phyloP scores from a whole-genome alignment of 2,797 vertebrate genomes.

The Sebastes taczanowskii region DNA sequence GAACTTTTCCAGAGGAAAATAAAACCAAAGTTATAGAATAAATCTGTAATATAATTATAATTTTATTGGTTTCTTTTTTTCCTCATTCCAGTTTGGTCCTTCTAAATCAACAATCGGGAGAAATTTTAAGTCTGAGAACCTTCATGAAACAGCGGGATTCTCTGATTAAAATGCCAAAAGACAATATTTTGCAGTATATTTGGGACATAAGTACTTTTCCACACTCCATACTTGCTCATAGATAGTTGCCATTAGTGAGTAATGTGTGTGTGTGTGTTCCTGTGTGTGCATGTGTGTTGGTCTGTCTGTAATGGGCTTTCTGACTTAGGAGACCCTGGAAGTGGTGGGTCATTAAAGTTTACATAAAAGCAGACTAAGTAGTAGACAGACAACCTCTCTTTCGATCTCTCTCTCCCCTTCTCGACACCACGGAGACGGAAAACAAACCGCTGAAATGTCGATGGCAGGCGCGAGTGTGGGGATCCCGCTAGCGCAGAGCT shows the following conservation, averaged over 20 bases:
- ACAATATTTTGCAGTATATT: conserved; percentile 51
- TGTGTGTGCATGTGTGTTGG: conserved; percentile 26
- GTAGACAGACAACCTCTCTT: conserved; percentile 53
- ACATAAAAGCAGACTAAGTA: conserved; percentile 71
- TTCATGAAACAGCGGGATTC: conserved; percentile 50
- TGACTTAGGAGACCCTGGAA: conserved; percentile 68
- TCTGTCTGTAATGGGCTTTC: conserved; percentile 62
- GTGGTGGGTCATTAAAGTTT: conserved; percentile 74
- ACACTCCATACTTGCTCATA: conserved; percentile 36
- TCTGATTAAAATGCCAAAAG: conserved; percentile 61
- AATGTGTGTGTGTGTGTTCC: conserved; percentile 23
- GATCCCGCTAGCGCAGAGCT: conserved; percentile 61
- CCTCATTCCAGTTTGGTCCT: conserved; percentile 37
- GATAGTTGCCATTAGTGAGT: conserved; percentile 51
- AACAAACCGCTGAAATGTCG: conserved; percentile 73
- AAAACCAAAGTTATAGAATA: conserved; percentile 70
- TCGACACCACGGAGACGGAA: conserved; percentile 63
- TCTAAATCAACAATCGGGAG: conserved; percentile 58
- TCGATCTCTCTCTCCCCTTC: conserved; percentile 45
- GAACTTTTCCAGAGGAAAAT: conserved; percentile 77
- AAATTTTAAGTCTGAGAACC: conserved; percentile 26
- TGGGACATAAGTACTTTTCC: conserved; percentile 64
- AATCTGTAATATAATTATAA: conserved; percentile 70
- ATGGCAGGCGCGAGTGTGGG: conserved; percentile 61
- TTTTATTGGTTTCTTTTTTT: conserved; percentile 63